phyloP scores from a whole-genome alignment of 2,888 invertebrate species.

The Chalcosyrphus nemorum region DNA sequence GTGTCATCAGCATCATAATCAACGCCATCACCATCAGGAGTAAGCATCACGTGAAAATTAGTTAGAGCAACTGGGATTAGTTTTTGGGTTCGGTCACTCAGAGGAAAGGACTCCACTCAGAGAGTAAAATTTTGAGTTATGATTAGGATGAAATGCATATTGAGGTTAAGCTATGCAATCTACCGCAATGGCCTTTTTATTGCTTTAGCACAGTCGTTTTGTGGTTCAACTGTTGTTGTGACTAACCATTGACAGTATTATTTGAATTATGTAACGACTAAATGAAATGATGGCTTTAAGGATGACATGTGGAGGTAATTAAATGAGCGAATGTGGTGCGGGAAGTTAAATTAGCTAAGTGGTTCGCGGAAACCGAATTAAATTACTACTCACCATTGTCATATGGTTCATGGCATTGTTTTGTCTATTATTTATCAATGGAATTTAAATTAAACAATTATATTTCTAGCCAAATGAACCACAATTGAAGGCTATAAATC shows the following conservation, averaged over 20 bases:
- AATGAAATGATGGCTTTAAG: not conserved
- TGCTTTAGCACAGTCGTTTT: not conserved
- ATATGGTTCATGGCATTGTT: too few species aligned
- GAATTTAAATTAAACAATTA: too few species aligned
- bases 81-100: not conserved
- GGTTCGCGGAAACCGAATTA: not conserved
- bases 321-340: not conserved
- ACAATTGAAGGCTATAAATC: too few species aligned
- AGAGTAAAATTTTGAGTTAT: not conserved
- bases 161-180: not conserved
- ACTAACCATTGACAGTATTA: not conserved
- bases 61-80: not conserved
- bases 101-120: not conserved
- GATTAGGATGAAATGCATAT: not conserved
- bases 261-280: not conserved
- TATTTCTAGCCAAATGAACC: too few species aligned
- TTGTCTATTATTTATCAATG: too few species aligned
- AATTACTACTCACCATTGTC: too few species aligned
- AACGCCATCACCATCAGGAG: not conserved
- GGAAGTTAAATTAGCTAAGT: not conserved
- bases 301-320: not conserved
- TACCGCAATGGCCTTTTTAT: not conserved
- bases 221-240: not conserved
- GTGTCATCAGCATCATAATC: slow-evolving; percentile 2
- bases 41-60: slow-evolving; percentile 3